Base-by-base conservation (phyloP, 2,888 invertebrate genomes). In the Troglohyphantes excavatus region DNA sequence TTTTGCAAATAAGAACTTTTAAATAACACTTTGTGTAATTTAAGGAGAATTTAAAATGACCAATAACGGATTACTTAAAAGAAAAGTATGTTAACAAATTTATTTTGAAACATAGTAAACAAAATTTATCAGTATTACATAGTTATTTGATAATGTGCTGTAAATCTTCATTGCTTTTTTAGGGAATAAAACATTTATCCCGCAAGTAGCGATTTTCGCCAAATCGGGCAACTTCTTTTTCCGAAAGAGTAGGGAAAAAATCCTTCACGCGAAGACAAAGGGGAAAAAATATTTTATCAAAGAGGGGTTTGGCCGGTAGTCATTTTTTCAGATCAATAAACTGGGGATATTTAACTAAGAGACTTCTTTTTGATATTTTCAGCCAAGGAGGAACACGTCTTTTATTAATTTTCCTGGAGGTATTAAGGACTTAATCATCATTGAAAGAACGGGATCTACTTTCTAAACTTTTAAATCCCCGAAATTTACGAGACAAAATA, bases 401-500 rank as follows among this genome's bases (percentile, higher is more conserved):
- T 82, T 82, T 82, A 82, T 82, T 82, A 82, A 82, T 82, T 82
- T 82, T 82, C 70, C 72, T 33, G 72, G 72, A 72, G 72, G 82
- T 72, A 82, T 82, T 82, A 82, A 72, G 70, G 82, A 82, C 82
- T 82, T 82, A 82, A 82, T 82, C 70, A 82, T 82, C 61, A 82
- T 82, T 82, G 82, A 82, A 82, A 72, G 39, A 70, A 72, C 27
- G 21, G 59, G 46, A 81, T 81, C 59, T 61, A 33, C 61, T 21
- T 19, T 63, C 70, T 82, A 72, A 72, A 82, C 70, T 29, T 72
- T 82, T 72, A 59, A 72, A 82, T 70, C 70, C 61, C 6, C 61
- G 39, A 53, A 68, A 68, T 81, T 53, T 29, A 33, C 70, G 26
- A 26, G 53, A 11, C 53, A 46, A 33, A 33, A 72, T 68, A n/a